phyloP scores from a whole-genome alignment of 2,113 vertebrate species.

The Vulpes vulpes region DNA sequence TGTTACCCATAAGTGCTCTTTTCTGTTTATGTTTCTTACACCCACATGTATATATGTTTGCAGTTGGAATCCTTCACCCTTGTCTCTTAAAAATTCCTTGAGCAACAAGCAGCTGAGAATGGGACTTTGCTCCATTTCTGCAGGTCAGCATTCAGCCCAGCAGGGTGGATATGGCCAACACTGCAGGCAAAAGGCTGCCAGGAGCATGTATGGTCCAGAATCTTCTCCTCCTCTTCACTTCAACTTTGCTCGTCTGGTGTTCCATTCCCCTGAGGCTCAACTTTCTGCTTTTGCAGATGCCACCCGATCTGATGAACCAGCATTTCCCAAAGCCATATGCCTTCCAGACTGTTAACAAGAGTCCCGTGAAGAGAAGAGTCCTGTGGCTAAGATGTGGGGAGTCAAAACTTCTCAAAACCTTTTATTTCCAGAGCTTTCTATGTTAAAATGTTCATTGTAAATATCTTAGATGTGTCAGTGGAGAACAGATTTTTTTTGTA shows the following conservation, averaged over 20 bases:
- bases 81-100: conserved; percentile 80
- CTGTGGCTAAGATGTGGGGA: not conserved
- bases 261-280: not conserved
- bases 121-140: conserved; percentile 49
- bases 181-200: not conserved
- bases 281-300: conserved; percentile 7
- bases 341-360: not conserved
- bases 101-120: conserved; percentile 43
- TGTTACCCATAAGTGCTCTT: conserved; percentile 80
- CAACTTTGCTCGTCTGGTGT: not conserved
- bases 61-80: conserved; percentile 78
- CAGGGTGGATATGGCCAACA: not conserved
- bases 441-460: not conserved
- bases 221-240: not conserved
- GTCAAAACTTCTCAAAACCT: conserved; percentile 21
- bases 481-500: not conserved
- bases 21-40: conserved; percentile 83
- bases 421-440: not conserved
- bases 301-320: not conserved
- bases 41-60: conserved; percentile 80
- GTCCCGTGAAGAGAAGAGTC: not conserved
- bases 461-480: not conserved
- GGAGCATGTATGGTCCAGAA: not conserved
- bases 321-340: not conserved
- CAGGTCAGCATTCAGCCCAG: not conserved